Percentiles rank a stretch among this genome's conserved stretches.
These are phyloP conservation scores for Promerops cafer DNA, from an alignment of 2,113 vertebrate species.

Conservation along the genomic window DNA sequence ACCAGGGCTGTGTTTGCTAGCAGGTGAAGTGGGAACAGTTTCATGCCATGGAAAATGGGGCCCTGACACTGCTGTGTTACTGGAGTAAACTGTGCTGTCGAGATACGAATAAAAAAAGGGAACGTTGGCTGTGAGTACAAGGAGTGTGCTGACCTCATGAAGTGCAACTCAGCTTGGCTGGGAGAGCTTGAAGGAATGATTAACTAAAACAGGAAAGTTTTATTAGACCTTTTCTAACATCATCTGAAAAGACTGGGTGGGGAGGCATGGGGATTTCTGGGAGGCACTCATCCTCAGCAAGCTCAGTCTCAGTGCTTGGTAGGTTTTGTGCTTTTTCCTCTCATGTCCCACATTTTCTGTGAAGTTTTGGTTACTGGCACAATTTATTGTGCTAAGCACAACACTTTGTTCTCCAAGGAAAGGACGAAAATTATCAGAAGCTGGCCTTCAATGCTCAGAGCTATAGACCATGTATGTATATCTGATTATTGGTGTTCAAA, in stretches of 20 bases:
- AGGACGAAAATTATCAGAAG: neutral
- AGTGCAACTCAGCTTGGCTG: neutral
- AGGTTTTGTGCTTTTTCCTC: neutral
- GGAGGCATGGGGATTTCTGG: neutral
- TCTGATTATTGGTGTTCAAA: neutral
- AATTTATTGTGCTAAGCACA: neutral
- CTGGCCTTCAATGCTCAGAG: neutral
- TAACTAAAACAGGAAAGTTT: neutral
- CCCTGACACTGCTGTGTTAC: neutral
- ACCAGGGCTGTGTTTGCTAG: neutral
- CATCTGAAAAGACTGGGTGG: neutral
- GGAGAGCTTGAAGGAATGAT: neutral
- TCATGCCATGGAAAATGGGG: neutral
- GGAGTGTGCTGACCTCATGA: slow-evolving; percentile 15
- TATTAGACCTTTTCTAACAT: neutral
- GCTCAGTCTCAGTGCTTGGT: neutral
- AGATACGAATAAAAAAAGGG: neutral
- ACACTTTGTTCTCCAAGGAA: neutral
- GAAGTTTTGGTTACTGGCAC: neutral
- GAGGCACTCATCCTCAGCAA: neutral
- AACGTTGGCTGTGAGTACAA: neutral
- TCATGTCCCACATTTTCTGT: neutral
- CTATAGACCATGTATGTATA: neutral
- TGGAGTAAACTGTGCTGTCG: neutral
- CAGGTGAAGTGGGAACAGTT: neutral